A percentile compares a stretch with the other conserved stretches of the same genome.
phyloP scores from a whole-genome alignment of 2,113 vertebrate species.

The Caretta caretta region DNA sequence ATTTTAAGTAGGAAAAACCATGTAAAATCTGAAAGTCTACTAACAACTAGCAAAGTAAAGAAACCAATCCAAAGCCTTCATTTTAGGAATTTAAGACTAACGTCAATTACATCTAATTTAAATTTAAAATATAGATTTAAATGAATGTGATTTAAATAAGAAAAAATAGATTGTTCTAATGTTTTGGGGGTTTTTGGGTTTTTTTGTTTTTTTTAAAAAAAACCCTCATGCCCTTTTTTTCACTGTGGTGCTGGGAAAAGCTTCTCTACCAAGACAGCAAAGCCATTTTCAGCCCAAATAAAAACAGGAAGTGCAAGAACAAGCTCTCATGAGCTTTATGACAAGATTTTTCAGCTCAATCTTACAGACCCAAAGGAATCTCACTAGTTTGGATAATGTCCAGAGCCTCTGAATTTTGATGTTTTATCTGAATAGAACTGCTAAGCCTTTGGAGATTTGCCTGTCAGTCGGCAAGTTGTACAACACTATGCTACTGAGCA shows the following conservation, averaged over 20 bases:
- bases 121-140: too few relatives aligned
- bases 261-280: not conserved
- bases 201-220: too few relatives aligned
- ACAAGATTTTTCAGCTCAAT: not conserved
- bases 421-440: not conserved
- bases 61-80: not conserved
- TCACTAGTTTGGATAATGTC: not conserved
- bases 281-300: not conserved
- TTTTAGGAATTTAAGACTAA: not conserved
- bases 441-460: not conserved
- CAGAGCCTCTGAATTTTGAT: too few relatives aligned
- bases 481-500: not conserved
- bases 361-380: not conserved
- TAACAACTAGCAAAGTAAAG: not conserved
- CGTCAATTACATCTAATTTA: not conserved
- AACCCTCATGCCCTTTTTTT: not conserved
- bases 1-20: not conserved
- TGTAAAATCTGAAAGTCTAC: not conserved
- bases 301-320: not conserved
- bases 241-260: not conserved
- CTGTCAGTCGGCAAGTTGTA: not conserved
- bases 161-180: not conserved
- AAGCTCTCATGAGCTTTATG: not conserved
- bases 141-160: too few relatives aligned
- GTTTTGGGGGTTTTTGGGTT: not conserved